Base-by-base conservation (phyloP, 1,140 invertebrate species). In the Polyergus mexicanus region DNA sequence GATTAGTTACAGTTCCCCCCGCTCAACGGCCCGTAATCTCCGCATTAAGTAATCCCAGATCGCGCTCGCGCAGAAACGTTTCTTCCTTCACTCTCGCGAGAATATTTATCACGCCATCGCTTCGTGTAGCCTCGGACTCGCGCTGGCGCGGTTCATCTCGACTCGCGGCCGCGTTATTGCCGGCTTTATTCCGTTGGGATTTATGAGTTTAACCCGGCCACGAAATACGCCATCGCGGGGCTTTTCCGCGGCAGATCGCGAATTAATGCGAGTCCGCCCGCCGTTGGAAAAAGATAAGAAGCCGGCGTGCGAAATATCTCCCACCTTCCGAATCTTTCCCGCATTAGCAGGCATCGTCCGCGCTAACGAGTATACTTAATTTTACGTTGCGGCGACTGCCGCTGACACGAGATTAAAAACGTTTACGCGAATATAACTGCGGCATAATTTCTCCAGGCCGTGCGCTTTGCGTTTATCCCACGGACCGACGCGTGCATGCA, bases 341-440 rank as follows among this genome's bases (percentile, higher is more conserved):
- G 75, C 92, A 89, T 92, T 92, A 92, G 87, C 87, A 69, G 85
- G 85, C 83, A 89, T 89, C 88, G 88, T 77, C 85, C 84, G 13
- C 71, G 84, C 91, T 92, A 92, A 90, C 88, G 90, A 91, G 92
- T 85, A 77, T 87, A 91, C 90, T 92, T 92, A 91, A 92, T 91
- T 90, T 88, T 88, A 62, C 86, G 86, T 74, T 78, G 84, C 68
- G 69, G 77, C 63, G 72, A 86, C 84, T 88, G 85, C 80, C 60
- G 60, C 88, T 92, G 86, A 89, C 89, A 75, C 86, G 84, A 92
- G 87, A 91, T 91, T 91, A 92, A 92, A 92, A 92, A 91, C 89
- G 78, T 91, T 86, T 77, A 86, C 74, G 63, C 60, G 83, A 86
- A 85, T 83, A 81, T 85, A 89, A 89, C 86, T 68, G 63, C 62